Conservation (phyloP, 2,888 invertebrate genomes). For the Aphelenchoides bicaudatus region DNA sequence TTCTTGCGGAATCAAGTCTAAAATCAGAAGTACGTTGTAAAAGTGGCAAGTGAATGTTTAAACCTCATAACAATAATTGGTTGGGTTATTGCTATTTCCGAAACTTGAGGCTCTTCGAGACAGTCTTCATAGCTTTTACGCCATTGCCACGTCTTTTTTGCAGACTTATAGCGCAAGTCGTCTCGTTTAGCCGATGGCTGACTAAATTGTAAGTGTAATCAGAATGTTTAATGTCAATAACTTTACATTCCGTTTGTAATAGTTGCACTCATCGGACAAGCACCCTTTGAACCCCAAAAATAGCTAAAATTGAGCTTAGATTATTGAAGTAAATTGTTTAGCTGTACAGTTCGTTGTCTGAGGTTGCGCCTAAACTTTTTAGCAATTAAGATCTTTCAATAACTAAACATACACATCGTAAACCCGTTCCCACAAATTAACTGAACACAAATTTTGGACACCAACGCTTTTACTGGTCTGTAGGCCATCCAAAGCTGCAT, state of each 20-base stretch:
- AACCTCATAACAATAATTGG: conserved; percentile 24
- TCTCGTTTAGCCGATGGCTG: neutral
- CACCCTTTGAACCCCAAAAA: conserved; percentile 68
- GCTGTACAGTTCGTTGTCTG: conserved; percentile 71
- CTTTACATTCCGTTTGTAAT: conserved; percentile 5
- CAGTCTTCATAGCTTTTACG: neutral
- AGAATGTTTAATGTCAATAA: conserved; percentile 15
- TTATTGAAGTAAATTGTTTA: no score
- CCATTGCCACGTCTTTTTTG: conserved; percentile 22
- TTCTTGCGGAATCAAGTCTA: conserved; percentile 42
- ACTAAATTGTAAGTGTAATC: no score
- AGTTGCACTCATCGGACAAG: neutral
- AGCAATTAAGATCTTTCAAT: no score
- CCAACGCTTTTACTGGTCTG: conserved; percentile 63
- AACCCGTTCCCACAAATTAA: conserved; percentile 70
- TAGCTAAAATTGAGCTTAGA: no score
- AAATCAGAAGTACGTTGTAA: conserved; percentile 19
- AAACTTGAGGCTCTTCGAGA: conserved; percentile 13
- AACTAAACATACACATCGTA: no score
- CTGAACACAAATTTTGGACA: conserved; percentile 61
- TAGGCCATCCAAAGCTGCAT: conserved; percentile 59
- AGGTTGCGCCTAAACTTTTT: conserved; percentile 69
- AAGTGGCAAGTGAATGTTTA: neutral
- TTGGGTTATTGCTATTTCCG: conserved; percentile 11
- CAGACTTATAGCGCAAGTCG: conserved; percentile 13